Percentiles rank a stretch among this genome's conserved stretches.
These are phyloP conservation scores for Oreochromis spilurus DNA, from an alignment of 2,113 vertebrate genomes.

Conservation along the genomic window DNA sequence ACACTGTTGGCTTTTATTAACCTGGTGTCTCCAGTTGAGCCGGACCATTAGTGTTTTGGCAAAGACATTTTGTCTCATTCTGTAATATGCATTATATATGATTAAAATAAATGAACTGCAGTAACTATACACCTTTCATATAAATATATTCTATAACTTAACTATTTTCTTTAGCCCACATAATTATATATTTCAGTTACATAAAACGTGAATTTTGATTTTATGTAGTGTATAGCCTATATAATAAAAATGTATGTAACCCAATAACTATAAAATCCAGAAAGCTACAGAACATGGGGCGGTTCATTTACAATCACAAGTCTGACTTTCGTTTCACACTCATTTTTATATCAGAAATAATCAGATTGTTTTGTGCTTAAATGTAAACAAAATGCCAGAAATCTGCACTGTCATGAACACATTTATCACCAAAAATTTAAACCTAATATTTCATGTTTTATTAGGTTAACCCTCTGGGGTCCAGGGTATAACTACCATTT, in stretches of 20 bases:
- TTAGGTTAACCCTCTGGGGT: background rate
- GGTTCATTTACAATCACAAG: background rate
- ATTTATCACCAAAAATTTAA: background rate
- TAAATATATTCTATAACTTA: background rate
- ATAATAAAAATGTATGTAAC: background rate
- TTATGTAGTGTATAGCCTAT: background rate
- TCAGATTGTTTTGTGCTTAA: background rate
- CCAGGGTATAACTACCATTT: fast-evolving
- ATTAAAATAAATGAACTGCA: background rate
- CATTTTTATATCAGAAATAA: background rate
- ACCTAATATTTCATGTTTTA: background rate
- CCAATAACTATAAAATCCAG: background rate
- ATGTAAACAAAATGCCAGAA: background rate
- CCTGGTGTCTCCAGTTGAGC: background rate
- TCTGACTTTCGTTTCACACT: fast-evolving
- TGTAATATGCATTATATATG: background rate
- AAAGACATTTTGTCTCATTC: background rate
- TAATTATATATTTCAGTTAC: background rate
- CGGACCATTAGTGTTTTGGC: background rate
- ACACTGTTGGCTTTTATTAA: background rate
- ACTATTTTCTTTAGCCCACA: background rate
- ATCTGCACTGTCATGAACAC: background rate
- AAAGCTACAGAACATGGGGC: background rate
- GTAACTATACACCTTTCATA: background rate
- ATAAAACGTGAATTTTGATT: background rate